Evolutionary conservation across 1,140 invertebrate genomes (phyloP).

Genomic region (Mizuhopecten yessoensis): DNA sequence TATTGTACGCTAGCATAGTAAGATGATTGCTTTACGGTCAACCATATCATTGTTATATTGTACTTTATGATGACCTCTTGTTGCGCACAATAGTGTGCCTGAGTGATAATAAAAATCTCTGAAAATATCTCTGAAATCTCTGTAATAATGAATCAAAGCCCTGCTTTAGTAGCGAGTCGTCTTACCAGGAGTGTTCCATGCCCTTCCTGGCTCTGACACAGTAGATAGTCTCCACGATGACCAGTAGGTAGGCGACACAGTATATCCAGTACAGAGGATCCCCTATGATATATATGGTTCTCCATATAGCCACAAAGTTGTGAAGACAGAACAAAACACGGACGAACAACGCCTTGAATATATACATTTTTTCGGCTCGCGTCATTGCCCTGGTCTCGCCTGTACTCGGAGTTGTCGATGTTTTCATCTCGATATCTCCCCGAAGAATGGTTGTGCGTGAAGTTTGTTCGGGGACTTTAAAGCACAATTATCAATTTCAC

Average conservation of each 20-base stretch:
- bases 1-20: too few species aligned
- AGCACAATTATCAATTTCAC: neutral
- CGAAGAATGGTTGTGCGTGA: neutral
- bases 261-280: neutral
- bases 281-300: neutral
- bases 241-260: neutral
- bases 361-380: neutral
- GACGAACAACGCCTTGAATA: conserved; percentile 24
- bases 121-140: too few species aligned
- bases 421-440: neutral
- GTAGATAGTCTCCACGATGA: neutral
- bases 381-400: neutral
- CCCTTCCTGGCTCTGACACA: neutral
- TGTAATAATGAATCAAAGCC: too few species aligned
- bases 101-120: too few species aligned
- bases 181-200: neutral
- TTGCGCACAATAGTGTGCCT: too few species aligned
- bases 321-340: conserved; percentile 26
- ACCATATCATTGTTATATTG: too few species aligned
- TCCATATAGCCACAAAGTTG: conserved; percentile 27
- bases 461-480: neutral
- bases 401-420: neutral
- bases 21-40: too few species aligned
- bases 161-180: too few species aligned
- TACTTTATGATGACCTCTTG: too few species aligned